Evolutionary conservation across 2,797 vertebrate genomes (phyloP).

Genomic region (Dendrocincla tyrannina): DNA sequence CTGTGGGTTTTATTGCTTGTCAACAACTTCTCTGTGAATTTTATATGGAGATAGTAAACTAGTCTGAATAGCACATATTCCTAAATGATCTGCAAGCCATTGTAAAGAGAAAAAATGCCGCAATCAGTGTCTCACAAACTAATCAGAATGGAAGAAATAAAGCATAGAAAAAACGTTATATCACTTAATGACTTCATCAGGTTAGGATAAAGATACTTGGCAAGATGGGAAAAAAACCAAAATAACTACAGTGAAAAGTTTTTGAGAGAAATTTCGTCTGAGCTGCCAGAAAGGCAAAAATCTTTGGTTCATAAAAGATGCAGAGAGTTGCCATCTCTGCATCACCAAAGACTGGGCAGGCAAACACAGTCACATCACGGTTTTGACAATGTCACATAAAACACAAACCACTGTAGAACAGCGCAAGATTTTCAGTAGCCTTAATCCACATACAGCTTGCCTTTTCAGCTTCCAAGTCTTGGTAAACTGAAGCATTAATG

Average conservation of each 20-base stretch:
- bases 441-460: background rate
- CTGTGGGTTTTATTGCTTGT: background rate
- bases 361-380: background rate
- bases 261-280: background rate
- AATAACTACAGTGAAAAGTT: background rate
- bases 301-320: background rate
- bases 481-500: background rate
- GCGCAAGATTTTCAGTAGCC: background rate
- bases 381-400: slow-evolving; percentile 20
- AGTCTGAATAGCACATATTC: background rate
- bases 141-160: slow-evolving; percentile 58
- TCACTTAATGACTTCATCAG: slow-evolving; percentile 58
- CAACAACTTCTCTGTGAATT: slow-evolving; percentile 40
- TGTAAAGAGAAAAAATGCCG: background rate
- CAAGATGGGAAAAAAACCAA: background rate
- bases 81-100: slow-evolving; percentile 20
- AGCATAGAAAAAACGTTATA: slow-evolving; percentile 27
- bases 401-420: background rate
- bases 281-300: background rate
- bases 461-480: background rate
- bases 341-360: background rate
- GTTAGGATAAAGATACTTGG: slow-evolving; percentile 27
- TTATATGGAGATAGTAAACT: background rate
- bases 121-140: slow-evolving; percentile 16
- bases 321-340: background rate